A percentile compares a stretch with the other conserved stretches of the same genome.
These are phyloP conservation scores for Philantomba maxwellii DNA, from an alignment of 2,113 vertebrate species.

Conservation along the genomic window DNA sequence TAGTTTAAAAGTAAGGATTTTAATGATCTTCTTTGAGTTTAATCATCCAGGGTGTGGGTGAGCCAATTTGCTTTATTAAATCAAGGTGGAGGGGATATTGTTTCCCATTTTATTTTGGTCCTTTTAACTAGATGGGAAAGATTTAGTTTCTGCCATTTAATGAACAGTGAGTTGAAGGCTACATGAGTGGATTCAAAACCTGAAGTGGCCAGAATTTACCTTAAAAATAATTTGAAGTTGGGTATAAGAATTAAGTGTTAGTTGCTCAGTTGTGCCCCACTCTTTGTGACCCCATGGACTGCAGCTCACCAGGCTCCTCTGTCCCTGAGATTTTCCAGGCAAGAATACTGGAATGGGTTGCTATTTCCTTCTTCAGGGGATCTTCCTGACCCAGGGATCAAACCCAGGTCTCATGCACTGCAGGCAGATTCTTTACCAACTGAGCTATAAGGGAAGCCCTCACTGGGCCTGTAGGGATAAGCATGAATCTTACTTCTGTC, in stretches of 20 bases:
- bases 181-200: neutral
- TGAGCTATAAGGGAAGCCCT: neutral
- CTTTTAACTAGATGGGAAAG: neutral
- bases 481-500: neutral
- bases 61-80: neutral
- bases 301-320: too few species aligned
- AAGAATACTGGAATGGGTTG: too few species aligned
- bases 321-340: too few species aligned
- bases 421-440: neutral
- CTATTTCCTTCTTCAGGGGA: too few species aligned
- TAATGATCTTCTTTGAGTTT: neutral
- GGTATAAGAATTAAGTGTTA: neutral
- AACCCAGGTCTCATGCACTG: too few species aligned
- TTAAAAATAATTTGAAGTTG: neutral
- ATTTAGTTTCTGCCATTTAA: neutral
- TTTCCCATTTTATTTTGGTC: neutral
- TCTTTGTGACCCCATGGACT: too few species aligned
- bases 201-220: neutral
- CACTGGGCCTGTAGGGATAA: neutral
- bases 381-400: too few species aligned
- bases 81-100: neutral
- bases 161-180: neutral
- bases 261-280: accelerated
- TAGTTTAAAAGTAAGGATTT: neutral
- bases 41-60: neutral